Conservation (phyloP, 2,113 vertebrate genomes). For the Indicator maculatus region DNA sequence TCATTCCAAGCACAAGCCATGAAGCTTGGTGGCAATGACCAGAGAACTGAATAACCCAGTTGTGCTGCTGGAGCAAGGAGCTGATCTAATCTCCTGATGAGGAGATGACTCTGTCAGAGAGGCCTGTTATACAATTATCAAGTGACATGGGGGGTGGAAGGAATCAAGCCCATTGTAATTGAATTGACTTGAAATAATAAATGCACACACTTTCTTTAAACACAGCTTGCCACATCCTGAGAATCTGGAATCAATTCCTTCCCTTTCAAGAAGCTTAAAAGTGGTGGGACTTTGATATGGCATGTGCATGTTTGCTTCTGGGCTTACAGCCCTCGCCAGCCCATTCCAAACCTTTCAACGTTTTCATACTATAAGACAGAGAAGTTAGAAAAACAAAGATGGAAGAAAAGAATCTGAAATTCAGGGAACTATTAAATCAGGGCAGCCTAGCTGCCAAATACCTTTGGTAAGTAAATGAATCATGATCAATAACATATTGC, state of each 20-base stretch:
- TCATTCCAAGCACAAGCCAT: not conserved
- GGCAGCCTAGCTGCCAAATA: conserved; percentile 33
- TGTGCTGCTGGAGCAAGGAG: not conserved
- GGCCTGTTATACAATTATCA: conserved; percentile 56
- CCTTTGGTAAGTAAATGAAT: conserved; percentile 51
- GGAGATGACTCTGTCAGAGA: conserved; percentile 6
- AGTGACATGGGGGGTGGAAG: conserved; percentile 48
- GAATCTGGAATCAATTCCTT: conserved; percentile 71
- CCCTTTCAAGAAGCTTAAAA: conserved; percentile 71
- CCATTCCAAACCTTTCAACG: conserved; percentile 31
- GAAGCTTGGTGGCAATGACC: not conserved
- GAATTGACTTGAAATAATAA: conserved; percentile 76
- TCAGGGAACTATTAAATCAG: conserved; percentile 65
- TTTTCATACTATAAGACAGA: conserved; percentile 59
- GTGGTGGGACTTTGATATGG: conserved; percentile 66
- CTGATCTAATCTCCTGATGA: not conserved
- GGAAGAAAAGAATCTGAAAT: conserved; percentile 38
- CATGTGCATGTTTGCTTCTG: conserved; percentile 68
- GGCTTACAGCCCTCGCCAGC: conserved; percentile 64
- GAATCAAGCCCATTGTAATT: conserved; percentile 55
- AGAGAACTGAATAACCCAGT: not conserved
- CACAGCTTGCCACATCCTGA: conserved; percentile 74
- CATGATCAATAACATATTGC: conserved; percentile 59
- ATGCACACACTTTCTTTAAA: conserved; percentile 71
- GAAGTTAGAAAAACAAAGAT: conserved; percentile 64